A percentile compares a stretch with the other conserved stretches of the same genome.
phyloP scores from a whole-genome alignment of 2,888 invertebrate genomes.

The Chaetoderma sp. region DNA sequence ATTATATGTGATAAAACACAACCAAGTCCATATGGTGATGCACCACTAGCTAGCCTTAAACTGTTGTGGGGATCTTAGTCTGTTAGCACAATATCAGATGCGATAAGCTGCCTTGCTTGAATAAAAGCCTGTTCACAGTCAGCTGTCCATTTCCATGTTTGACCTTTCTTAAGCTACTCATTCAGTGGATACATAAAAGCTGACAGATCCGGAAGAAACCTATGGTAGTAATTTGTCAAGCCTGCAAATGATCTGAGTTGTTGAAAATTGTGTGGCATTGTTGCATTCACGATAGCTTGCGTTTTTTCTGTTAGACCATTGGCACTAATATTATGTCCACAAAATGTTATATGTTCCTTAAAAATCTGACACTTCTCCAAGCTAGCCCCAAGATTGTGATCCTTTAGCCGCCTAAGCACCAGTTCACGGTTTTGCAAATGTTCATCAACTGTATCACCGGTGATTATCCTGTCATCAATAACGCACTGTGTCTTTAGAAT shows the following conservation, averaged over 20 bases:
- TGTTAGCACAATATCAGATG: slow-evolving; percentile 9
- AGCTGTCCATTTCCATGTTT: slow-evolving; percentile 4
- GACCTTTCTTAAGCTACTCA: neutral
- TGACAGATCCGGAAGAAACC: neutral
- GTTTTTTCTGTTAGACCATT: slow-evolving; percentile 10
- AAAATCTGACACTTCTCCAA: slow-evolving; percentile 11
- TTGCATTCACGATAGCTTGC: slow-evolving; percentile 4
- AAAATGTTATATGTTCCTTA: neutral
- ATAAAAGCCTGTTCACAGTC: slow-evolving; percentile 12
- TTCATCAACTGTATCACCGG: neutral
- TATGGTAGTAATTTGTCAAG: slow-evolving; percentile 15
- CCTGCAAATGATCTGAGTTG: slow-evolving; percentile 6
- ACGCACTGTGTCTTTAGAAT: slow-evolving; percentile 12
- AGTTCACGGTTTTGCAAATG: neutral
- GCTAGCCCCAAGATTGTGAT: slow-evolving; percentile 6
- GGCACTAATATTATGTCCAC: neutral
- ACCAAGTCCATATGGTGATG: slow-evolving; percentile 18
- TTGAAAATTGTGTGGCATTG: slow-evolving; percentile 4
- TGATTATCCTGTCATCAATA: slow-evolving; percentile 29
- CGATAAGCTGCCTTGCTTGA: neutral
- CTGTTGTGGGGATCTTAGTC: slow-evolving; percentile 5
- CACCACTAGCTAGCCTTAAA: slow-evolving; percentile 9
- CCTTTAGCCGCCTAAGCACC: slow-evolving; percentile 1
- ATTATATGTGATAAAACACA: slow-evolving; percentile 14
- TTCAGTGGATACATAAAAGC: slow-evolving; percentile 7